Evolutionary conservation across 1,140 invertebrate genomes (phyloP), one percentile per base, ranked within the genome.

Genomic region (Helicorthomorpha holstii): DNA sequence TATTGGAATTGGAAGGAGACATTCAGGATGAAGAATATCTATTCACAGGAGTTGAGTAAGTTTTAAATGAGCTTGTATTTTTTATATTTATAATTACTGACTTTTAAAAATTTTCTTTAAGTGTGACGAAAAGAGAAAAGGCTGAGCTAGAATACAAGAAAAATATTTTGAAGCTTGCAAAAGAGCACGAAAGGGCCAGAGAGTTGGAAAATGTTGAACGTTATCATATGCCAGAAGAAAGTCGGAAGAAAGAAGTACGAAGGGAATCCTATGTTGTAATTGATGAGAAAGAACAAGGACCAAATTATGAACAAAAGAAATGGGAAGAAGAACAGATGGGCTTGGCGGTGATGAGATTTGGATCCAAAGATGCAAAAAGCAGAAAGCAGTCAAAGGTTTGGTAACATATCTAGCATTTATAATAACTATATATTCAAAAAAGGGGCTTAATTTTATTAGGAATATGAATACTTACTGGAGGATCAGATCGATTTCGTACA

Each of bases 291-390:
- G 88, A 94, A 66, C 81, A 79, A 62, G 75, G 82, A 29, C 83
- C 85, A 1, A 84, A 92, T 66, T 90, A 87, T 3, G 95, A 98
- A 65, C 93, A 97, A 67, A 78, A 80, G 55, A 91, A 94, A 74
- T 98, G 94, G 95, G 95, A 99, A 72, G 87, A 95, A 52, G 93
- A 98, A 66, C 88, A 95, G 69, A 82, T 98, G 70, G 81, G 81
- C 23, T 85, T 86, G n/a, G 93, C 92, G 21, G 77, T 84, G 29
- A 83, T 93, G 64, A 77, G 80, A 60, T 94, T 97, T 75, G 95
- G 95, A 16, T 88, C 95, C 0, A 87, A 85, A 69, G 83, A 95
- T 73, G 81, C 79, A 23, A 83, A 71, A 77, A 63, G 71, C 69
- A 59, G 59, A 50, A 42, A 54, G 23, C 46, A 57, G 58, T 43